Evolutionary conservation across 2,113 vertebrate genomes (phyloP), one percentile per base, ranked within the genome.

Genomic region (Xyliphius kryptos): DNA sequence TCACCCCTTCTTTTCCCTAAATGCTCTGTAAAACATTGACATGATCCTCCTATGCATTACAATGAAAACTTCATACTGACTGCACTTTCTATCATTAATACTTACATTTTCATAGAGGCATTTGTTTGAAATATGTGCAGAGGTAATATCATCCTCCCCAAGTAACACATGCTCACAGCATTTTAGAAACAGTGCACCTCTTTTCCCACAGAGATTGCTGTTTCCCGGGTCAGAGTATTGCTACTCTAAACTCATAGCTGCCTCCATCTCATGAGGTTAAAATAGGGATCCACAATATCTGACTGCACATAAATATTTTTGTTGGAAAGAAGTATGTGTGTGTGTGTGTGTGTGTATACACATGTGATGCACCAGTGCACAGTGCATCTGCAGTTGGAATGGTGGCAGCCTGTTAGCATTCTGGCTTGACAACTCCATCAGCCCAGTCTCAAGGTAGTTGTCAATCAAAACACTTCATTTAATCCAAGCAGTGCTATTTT

Each of bases 401-500:
- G 77, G 72, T 63, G 83, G 86, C 85, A 75, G 89, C 80, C 90
- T 80, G 85, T 80, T 80, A 81, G 87, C 92, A 77, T 68, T 79
- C 76, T 9, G 86, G 89, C 72, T 83, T 95, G 93, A 96, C 92
- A 92, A 89, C 96, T 98, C 93, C 95, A 97, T 97, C 93, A 89
- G 89, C 79, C 76, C 81, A 81, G 91, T 95, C 94, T 95, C 93
- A 88, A 90, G 92, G 94, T 95, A 92, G 92, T 92, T 89, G 93
- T 93, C 96, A 94, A 90, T 96, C 93, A 94, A 87, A 87, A 88
- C 66, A 87, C 91, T 92, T 94, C 93, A 88, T 91, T 93, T 91
- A 90, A 88, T 94, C 88, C 91, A 90, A 84, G 38, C 87, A 86
- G 90, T 89, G 89, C 92, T 87, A 87, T 46, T 65, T 93, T 92